Evolutionary conservation across 2,113 vertebrate species (phyloP).

Genomic region (Rhinolophus ferrumequinum): DNA sequence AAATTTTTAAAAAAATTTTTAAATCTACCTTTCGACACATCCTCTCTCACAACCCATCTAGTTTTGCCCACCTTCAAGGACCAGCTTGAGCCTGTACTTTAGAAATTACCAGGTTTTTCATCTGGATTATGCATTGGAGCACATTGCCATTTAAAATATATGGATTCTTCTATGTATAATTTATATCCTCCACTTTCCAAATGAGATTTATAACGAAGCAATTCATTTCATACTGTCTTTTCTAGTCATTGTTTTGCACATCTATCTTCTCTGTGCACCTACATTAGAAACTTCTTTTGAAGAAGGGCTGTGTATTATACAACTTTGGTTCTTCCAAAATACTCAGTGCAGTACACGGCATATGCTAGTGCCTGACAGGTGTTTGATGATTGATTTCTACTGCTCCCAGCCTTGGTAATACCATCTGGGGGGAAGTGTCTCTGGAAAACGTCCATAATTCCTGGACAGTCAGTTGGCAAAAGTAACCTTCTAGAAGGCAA

Average conservation of each 20-base stretch:
- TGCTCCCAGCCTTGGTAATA: background rate
- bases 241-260: conserved; percentile 25
- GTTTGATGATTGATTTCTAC: background rate
- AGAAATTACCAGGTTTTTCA: background rate
- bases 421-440: background rate
- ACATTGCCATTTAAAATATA: background rate
- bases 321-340: background rate
- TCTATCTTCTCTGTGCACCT: background rate
- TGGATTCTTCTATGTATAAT: background rate
- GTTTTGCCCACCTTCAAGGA: background rate
- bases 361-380: background rate
- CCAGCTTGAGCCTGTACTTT: background rate
- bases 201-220: conserved; percentile 12
- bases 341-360: background rate
- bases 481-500: conserved; percentile 39
- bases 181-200: background rate
- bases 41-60: background rate
- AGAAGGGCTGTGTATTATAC: background rate
- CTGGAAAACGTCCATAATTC: background rate
- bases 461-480: background rate
- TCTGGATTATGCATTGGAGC: background rate
- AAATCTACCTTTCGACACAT: background rate
- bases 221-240: conserved; percentile 34
- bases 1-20: background rate
- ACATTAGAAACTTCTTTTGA: conserved; percentile 28